A percentile compares a stretch with the other conserved stretches of the same genome.
phyloP scores from a whole-genome alignment of 2,797 vertebrate genomes.

The Podargus strigoides region DNA sequence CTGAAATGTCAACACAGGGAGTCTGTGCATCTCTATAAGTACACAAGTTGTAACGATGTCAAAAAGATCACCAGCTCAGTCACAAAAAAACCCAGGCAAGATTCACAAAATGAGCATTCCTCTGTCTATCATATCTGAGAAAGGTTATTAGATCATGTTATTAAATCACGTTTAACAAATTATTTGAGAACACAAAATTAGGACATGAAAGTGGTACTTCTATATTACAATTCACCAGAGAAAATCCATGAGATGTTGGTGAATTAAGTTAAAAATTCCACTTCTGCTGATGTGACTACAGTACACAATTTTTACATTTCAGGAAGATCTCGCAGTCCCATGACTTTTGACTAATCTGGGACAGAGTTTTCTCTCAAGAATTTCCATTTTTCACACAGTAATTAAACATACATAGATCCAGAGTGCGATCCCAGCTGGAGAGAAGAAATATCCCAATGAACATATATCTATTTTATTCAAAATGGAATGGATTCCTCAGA shows the following conservation, averaged over 20 bases:
- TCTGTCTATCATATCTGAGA: not conserved
- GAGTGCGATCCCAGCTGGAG: not conserved
- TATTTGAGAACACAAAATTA: not conserved
- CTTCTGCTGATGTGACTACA: not conserved
- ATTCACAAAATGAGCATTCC: not conserved
- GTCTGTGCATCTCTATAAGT: not conserved
- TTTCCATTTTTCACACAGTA: not conserved
- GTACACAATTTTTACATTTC: not conserved
- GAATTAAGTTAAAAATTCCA: not conserved
- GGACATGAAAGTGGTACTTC: not conserved
- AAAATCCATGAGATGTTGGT: not conserved
- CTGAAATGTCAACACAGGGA: not conserved
- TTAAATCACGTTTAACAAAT: not conserved
- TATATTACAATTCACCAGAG: not conserved
- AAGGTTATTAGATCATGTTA: not conserved
- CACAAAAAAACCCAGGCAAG: not conserved
- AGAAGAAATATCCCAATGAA: not conserved
- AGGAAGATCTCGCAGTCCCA: not conserved
- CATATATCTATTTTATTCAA: not conserved
- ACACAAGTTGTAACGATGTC: rapidly evolving
- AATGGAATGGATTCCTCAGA: not conserved
- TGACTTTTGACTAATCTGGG: not conserved
- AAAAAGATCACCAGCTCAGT: not conserved
- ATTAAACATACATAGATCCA: not conserved
- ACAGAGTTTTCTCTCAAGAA: not conserved